Percentiles rank a stretch among this genome's conserved stretches.
These are phyloP conservation scores for Sebastes glaucus DNA, from an alignment of 2,797 vertebrate genomes.

Conservation along the genomic window DNA sequence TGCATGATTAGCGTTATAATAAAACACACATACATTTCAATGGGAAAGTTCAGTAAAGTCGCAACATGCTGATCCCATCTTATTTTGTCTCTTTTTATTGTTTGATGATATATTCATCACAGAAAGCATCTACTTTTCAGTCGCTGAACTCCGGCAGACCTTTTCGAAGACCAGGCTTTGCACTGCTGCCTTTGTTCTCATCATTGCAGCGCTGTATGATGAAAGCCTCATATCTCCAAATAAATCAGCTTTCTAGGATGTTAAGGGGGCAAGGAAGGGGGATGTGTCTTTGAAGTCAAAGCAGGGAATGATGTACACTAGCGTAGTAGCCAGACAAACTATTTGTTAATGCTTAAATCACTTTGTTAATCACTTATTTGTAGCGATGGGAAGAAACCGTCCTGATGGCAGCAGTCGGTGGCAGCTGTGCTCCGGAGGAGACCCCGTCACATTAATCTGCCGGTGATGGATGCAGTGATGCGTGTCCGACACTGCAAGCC, in stretches of 20 bases:
- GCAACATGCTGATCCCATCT: slow-evolving; percentile 7
- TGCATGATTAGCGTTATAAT: background rate
- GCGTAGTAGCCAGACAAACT: background rate
- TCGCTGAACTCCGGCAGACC: slow-evolving; percentile 37
- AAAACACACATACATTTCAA: slow-evolving; percentile 8
- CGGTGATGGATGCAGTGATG: slow-evolving; percentile 11
- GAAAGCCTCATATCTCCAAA: slow-evolving; percentile 51
- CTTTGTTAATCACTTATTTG: background rate
- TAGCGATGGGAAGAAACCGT: background rate
- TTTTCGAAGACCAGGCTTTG: slow-evolving; percentile 19
- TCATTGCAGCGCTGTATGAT: slow-evolving; percentile 13
- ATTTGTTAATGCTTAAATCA: background rate
- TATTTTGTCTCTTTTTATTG: slow-evolving; percentile 12
- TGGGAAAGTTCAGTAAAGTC: background rate
- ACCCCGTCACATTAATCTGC: slow-evolving; percentile 1
- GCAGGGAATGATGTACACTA: background rate
- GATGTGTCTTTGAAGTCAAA: slow-evolving; percentile 43
- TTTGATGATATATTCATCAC: slow-evolving; percentile 44
- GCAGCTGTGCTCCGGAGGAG: background rate
- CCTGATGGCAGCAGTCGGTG: background rate
- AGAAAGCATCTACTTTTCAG: slow-evolving; percentile 7
- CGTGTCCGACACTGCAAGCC: background rate
- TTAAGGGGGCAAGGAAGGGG: slow-evolving; percentile 14
- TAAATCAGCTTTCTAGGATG: slow-evolving; percentile 28
- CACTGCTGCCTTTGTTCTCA: slow-evolving; percentile 50